phyloP scores from a whole-genome alignment of 2,888 invertebrate genomes.

The Drosophila borealis region DNA sequence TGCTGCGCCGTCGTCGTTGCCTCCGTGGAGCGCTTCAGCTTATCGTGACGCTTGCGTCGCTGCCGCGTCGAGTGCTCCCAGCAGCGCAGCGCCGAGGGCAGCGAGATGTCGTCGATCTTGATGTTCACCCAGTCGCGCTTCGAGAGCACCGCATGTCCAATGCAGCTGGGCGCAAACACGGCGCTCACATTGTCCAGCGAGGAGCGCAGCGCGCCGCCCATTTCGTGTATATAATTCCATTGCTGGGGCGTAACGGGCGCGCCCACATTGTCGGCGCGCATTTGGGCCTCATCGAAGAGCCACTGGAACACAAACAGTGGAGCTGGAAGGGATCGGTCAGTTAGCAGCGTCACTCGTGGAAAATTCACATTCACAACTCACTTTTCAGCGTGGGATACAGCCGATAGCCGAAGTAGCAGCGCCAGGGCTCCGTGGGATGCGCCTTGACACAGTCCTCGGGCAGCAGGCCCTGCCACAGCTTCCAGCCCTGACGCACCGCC shows the following conservation, averaged over 20 bases:
- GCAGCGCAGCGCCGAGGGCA: slow-evolving; percentile 94
- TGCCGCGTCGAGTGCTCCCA: slow-evolving; percentile 90
- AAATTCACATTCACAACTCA: slow-evolving; percentile 83
- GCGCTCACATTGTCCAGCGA: slow-evolving; percentile 94
- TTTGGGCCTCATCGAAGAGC: slow-evolving; percentile 97
- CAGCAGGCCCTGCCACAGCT: slow-evolving; percentile 92
- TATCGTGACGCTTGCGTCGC: slow-evolving; percentile 77
- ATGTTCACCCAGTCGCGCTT: slow-evolving; percentile 95
- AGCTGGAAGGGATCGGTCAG: slow-evolving; percentile 85
- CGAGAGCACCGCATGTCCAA: slow-evolving; percentile 95
- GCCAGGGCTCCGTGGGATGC: slow-evolving; percentile 92
- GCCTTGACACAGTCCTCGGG: slow-evolving; percentile 91
- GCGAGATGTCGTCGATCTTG: slow-evolving; percentile 92
- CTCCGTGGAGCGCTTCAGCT: slow-evolving; percentile 81
- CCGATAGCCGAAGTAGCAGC: slow-evolving; percentile 96
- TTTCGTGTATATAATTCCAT: slow-evolving; percentile 96
- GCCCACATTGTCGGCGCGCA: slow-evolving; percentile 96
- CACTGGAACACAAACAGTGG: slow-evolving; percentile 97
- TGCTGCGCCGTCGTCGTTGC: slow-evolving; percentile 60
- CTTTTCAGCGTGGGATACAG: slow-evolving; percentile 93
- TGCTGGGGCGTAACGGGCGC: slow-evolving; percentile 95
- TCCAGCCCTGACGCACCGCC: slow-evolving; percentile 90
- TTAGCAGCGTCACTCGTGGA: not conserved
- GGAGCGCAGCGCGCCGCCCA: slow-evolving; percentile 93
- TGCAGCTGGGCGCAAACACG: slow-evolving; percentile 96